A percentile compares a stretch with the other conserved stretches of the same genome.
These are phyloP conservation scores for Penaeus vannamei DNA, from an alignment of 1,140 invertebrate genomes.

Conservation along the genomic window DNA sequence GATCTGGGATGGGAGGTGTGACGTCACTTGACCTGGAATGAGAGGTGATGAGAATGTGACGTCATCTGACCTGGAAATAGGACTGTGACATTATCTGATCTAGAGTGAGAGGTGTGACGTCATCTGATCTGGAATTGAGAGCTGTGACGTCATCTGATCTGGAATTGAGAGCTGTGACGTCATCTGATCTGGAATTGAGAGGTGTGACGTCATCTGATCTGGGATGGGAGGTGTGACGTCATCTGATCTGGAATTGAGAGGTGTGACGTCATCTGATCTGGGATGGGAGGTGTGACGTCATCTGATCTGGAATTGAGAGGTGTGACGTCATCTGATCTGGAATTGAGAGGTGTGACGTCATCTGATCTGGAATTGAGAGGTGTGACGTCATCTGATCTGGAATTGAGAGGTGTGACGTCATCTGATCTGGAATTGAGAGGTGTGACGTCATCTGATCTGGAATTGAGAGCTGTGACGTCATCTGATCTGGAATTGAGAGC, in stretches of 20 bases:
- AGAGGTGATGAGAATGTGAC: background rate
- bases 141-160: conserved; percentile 58
- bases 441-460: background rate
- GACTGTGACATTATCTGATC: background rate
- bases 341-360: too few relatives aligned
- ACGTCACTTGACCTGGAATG: conserved; percentile 47
- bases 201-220: background rate
- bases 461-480: too few relatives aligned
- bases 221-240: too few relatives aligned
- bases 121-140: too few relatives aligned
- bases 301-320: too few relatives aligned
- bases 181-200: too few relatives aligned
- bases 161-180: background rate
- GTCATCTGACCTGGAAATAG: too few relatives aligned
- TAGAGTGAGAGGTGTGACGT: too few relatives aligned
- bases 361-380: too few relatives aligned
- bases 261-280: conserved; percentile 52
- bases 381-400: conserved; percentile 49
- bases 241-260: too few relatives aligned
- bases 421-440: too few relatives aligned
- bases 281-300: background rate
- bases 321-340: background rate
- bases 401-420: background rate
- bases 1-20: too few relatives aligned
- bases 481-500: background rate